Percentiles rank a stretch among this genome's conserved stretches.
Conservation (phyloP, 2,797 vertebrate species). For the Mionectes olivaceus region DNA sequence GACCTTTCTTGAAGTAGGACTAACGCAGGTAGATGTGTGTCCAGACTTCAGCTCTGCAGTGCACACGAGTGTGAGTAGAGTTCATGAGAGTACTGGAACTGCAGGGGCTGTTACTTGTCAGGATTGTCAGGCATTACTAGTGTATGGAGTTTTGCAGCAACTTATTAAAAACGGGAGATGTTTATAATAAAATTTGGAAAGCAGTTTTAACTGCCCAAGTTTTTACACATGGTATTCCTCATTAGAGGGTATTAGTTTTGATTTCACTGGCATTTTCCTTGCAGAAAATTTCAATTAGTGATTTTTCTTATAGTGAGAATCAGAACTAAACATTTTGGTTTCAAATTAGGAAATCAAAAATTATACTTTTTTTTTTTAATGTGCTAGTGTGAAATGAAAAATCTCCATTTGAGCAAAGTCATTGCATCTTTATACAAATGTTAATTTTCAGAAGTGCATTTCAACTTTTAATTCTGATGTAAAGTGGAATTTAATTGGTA, state of each 20-base stretch:
- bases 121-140: not conserved
- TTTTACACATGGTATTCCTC: not conserved
- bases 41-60: not conserved
- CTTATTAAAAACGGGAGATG: not conserved
- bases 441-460: not conserved
- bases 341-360: not conserved
- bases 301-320: not conserved
- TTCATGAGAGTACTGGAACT: not conserved
- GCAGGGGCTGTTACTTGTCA: not conserved
- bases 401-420: not conserved
- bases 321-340: not conserved
- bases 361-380: not conserved
- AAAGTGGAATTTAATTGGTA: not conserved
- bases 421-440: not conserved
- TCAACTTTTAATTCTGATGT: not conserved
- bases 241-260: not conserved
- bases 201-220: not conserved
- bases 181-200: not conserved
- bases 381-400: not conserved
- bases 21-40: not conserved
- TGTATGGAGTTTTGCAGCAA: not conserved
- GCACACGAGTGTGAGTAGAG: accelerated
- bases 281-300: not conserved
- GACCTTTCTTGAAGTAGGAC: not conserved
- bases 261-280: not conserved